A percentile compares a stretch with the other conserved stretches of the same genome.
phyloP scores from a whole-genome alignment of 37 sponge, comb jelly and placozoan genomes.

The Halisarca cf. caerulea region DNA sequence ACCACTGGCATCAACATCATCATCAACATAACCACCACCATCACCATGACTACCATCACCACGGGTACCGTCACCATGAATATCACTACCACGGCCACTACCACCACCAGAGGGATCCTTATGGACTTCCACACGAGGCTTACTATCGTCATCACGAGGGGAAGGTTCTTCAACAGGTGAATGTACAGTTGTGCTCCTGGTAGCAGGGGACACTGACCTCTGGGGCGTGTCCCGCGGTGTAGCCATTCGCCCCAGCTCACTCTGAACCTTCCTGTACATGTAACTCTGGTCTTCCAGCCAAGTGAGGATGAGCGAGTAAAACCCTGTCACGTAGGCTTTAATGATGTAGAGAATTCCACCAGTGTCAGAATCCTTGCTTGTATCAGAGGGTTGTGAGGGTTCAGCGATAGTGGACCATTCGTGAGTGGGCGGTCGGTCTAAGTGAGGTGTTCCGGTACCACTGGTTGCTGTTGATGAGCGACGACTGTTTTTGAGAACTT shows the following conservation, averaged over 20 bases:
- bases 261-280: slow-evolving; percentile 39
- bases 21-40: not conserved
- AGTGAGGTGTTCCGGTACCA: not conserved
- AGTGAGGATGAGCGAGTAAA: slow-evolving; percentile 16
- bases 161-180: not conserved
- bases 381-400: not conserved
- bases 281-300: slow-evolving; percentile 54
- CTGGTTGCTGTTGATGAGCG: not conserved
- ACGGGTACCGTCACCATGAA: not conserved
- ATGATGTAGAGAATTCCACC: not conserved
- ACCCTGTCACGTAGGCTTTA: not conserved
- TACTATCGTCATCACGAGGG: not conserved
- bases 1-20: not conserved
- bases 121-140: not conserved
- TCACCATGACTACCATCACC: not conserved
- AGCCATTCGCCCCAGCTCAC: not conserved
- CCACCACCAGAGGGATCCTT: not conserved
- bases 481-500: slow-evolving; percentile 3
- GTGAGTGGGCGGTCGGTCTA: not conserved
- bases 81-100: not conserved
- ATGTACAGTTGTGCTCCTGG: not conserved
- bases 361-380: not conserved
- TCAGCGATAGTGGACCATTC: not conserved
- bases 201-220: not conserved
- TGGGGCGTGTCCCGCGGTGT: slow-evolving; percentile 5